These are phyloP conservation scores for Zygothrica quintamaculata DNA, from an alignment of 2,888 invertebrate genomes.

Conservation along the genomic window DNA sequence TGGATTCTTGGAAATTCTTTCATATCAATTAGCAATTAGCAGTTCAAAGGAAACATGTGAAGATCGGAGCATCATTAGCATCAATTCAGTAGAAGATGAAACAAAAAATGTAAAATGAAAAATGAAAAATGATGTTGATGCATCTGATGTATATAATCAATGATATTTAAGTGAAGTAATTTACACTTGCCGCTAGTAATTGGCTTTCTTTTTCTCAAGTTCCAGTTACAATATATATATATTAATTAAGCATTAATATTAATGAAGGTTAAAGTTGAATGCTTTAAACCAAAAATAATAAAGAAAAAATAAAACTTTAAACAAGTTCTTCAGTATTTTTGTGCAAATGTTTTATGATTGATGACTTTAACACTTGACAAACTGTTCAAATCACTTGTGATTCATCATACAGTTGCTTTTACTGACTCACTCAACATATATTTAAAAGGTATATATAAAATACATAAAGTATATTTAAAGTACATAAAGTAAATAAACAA, in stretches of 20 bases:
- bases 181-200: slow-evolving; percentile 8
- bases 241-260: slow-evolving; percentile 62
- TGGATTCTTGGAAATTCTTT: slow-evolving; percentile 27
- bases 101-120: no score
- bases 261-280: slow-evolving; percentile 32
- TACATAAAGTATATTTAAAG: no score
- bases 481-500: slow-evolving; percentile 13
- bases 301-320: no score
- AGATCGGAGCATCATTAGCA: slow-evolving; percentile 51
- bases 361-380: slow-evolving; percentile 50
- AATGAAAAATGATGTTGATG: slow-evolving; percentile 54
- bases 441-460: no score
- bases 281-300: no score
- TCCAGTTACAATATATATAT: slow-evolving; percentile 16
- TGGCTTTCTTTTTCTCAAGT: slow-evolving; percentile 26
- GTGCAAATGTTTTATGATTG: no score
- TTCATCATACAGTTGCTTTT: slow-evolving; percentile 19
- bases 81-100: no score
- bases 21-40: slow-evolving; percentile 23
- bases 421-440: slow-evolving; percentile 62
- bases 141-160: slow-evolving; percentile 34
- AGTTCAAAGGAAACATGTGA: slow-evolving; percentile 18
- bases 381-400: slow-evolving; percentile 26
- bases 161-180: slow-evolving; percentile 43
- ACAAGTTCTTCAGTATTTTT: no score